Conservation (phyloP, 2,113 vertebrate genomes). For the Mesitornis unicolor region DNA sequence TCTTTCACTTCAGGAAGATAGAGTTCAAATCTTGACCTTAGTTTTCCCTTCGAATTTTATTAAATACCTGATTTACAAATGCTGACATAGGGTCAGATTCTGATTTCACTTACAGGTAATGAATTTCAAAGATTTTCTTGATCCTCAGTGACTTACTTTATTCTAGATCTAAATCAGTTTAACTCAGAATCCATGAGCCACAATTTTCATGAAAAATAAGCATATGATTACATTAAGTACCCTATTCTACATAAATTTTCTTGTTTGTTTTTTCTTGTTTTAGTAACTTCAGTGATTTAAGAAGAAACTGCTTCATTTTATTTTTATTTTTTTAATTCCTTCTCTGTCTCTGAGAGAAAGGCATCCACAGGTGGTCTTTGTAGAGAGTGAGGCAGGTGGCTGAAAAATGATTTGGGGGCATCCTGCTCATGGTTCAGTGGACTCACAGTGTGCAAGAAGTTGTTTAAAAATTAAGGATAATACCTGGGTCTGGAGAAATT, state of each 20-base stretch:
- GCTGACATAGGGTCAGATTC: slow-evolving; percentile 11
- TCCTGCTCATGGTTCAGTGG: not conserved
- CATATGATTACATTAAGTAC: not conserved
- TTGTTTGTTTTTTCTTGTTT: not conserved
- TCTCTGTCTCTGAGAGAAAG: not conserved
- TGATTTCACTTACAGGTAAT: not conserved
- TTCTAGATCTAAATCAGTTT: not conserved
- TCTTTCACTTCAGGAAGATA: not conserved
- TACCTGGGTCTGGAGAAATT: not conserved
- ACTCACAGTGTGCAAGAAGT: not conserved
- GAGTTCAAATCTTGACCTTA: not conserved
- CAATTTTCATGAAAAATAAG: slow-evolving; percentile 16
- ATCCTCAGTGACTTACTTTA: not conserved
- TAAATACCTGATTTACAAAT: slow-evolving; percentile 30
- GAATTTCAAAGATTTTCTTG: slow-evolving; percentile 18
- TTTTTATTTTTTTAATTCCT: not conserved
- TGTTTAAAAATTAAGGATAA: not conserved
- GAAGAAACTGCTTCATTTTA: not conserved
- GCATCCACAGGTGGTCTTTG: not conserved
- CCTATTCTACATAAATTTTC: not conserved
- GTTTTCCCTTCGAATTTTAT: slow-evolving; percentile 18
- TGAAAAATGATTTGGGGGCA: not conserved
- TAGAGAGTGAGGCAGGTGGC: not conserved
- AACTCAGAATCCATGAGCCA: not conserved
- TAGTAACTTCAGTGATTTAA: not conserved